A percentile compares a stretch with the other conserved stretches of the same genome.
Evolutionary conservation across 2,888 invertebrate species (phyloP).

Genomic region (Parelbella ahira): DNA sequence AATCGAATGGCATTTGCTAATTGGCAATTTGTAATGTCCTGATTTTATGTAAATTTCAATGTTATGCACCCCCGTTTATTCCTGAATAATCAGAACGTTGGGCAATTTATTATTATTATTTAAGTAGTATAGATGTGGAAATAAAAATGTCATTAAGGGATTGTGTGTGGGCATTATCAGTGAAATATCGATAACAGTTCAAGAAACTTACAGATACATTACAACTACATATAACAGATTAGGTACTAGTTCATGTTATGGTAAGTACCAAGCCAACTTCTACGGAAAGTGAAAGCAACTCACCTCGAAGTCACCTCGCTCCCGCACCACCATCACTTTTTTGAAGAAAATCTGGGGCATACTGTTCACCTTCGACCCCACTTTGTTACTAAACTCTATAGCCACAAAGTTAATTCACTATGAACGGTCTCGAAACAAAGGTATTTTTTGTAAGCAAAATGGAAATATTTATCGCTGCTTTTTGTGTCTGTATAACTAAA

Average conservation of each 20-base stretch:
- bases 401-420: slow-evolving; percentile 13
- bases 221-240: no score
- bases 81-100: no score
- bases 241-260: slow-evolving; percentile 16
- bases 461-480: slow-evolving; percentile 24
- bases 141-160: no score
- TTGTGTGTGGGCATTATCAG: no score
- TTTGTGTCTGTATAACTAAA: slow-evolving; percentile 30
- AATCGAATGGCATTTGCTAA: no score
- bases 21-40: no score
- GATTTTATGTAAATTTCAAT: no score
- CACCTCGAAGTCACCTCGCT: slow-evolving; percentile 70
- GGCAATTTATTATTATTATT: no score
- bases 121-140: no score
- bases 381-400: slow-evolving; percentile 23
- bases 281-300: slow-evolving; percentile 72
- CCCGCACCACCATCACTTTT: slow-evolving; percentile 76
- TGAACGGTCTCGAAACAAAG: slow-evolving; percentile 5
- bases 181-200: no score
- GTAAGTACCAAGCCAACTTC: slow-evolving; percentile 28
- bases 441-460: slow-evolving; percentile 19
- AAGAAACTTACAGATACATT: no score
- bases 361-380: slow-evolving; percentile 50
- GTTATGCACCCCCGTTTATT: no score
- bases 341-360: slow-evolving; percentile 79